Evolutionary conservation across 2,797 vertebrate species (phyloP).

Genomic region (Graptemys geographica): DNA sequence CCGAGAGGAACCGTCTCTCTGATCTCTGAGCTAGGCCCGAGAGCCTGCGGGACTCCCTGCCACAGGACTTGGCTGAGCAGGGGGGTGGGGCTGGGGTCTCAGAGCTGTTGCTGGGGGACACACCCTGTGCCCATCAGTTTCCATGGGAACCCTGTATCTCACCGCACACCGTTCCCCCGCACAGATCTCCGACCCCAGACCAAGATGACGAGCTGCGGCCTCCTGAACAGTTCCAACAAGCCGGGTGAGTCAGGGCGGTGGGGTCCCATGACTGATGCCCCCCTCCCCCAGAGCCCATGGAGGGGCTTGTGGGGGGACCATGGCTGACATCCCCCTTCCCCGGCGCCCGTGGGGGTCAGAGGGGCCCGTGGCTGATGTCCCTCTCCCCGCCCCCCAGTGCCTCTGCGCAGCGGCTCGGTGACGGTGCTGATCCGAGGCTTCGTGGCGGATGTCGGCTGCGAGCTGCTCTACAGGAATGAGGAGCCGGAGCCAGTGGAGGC

Average conservation of each 20-base stretch:
- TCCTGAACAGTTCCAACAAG: conserved; percentile 3
- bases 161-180: no score
- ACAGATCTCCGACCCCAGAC: neutral
- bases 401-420: conserved; percentile 85
- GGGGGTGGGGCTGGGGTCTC: no score
- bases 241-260: conserved; percentile 38
- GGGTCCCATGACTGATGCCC: neutral
- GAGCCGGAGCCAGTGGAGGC: conserved; percentile 84
- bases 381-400: conserved; percentile 76
- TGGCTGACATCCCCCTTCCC: no score
- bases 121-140: no score
- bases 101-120: no score
- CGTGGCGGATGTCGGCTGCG: conserved; percentile 85
- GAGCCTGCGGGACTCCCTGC: no score
- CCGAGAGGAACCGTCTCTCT: no score
- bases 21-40: no score
- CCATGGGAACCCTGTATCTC: neutral
- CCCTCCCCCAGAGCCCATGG: no score
- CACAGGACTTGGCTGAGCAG: no score
- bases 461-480: conserved; percentile 85
- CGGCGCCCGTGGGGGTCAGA: accelerated
- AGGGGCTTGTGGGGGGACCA: no score
- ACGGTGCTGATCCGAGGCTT: conserved; percentile 83
- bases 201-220: conserved; percentile 1
- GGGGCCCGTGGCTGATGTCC: no score